Evolutionary conservation across 2,888 invertebrate genomes (phyloP).

Genomic region (Lissonota sp.): DNA sequence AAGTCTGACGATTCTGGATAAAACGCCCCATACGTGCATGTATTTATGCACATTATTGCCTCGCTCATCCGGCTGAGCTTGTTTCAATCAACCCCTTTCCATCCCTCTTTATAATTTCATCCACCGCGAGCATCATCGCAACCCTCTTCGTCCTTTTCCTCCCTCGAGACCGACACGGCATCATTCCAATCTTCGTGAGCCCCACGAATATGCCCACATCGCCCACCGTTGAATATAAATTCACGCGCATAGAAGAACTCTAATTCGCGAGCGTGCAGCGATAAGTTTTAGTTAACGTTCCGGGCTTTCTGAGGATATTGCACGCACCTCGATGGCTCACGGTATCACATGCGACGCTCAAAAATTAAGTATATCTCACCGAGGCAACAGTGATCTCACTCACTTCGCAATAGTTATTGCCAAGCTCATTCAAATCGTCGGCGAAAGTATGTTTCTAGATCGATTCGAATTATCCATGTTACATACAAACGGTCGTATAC

Average conservation of each 20-base stretch:
- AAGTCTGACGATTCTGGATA: too few relatives aligned
- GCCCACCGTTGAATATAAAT: not conserved
- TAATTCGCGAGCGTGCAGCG: constrained; percentile 58
- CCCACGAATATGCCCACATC: constrained; percentile 1
- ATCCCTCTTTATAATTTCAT: constrained; percentile 56
- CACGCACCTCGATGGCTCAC: constrained; percentile 37
- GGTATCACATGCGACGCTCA: constrained; percentile 34
- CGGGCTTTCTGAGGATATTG: constrained; percentile 21
- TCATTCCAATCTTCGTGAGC: constrained; percentile 54
- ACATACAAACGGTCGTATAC: not conserved
- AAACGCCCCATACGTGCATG: not conserved
- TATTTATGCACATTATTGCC: constrained; percentile 35
- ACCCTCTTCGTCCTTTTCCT: constrained; percentile 20
- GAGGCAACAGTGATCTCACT: constrained; percentile 24
- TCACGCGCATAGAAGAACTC: constrained; percentile 52
- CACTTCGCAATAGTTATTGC: constrained; percentile 51
- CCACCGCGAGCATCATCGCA: constrained; percentile 45
- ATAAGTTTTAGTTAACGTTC: constrained; percentile 51
- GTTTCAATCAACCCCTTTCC: constrained; percentile 57
- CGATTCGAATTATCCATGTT: constrained; percentile 1
- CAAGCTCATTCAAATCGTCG: constrained; percentile 35
- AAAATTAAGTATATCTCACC: constrained; percentile 43
- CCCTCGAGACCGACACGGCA: constrained; percentile 41
- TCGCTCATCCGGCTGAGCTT: constrained; percentile 26
- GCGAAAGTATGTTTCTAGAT: constrained; percentile 1